These are phyloP conservation scores for Aphidoletes aphidimyza DNA, from an alignment of 2,888 invertebrate genomes.

Conservation along the genomic window DNA sequence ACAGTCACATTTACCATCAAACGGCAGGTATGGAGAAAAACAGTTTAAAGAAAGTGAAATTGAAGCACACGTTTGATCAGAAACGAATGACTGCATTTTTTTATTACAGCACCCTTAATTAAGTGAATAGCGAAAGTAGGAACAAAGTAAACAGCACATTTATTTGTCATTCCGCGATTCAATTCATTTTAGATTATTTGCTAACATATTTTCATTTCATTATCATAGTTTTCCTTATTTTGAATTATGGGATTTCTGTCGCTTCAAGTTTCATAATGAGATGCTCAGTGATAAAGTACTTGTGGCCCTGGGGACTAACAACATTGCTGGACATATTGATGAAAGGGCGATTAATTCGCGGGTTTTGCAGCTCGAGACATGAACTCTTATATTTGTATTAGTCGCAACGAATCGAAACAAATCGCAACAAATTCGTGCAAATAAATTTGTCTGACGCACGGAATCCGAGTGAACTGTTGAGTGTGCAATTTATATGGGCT, in stretches of 20 bases:
- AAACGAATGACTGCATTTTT: background rate
- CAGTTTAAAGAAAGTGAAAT: background rate
- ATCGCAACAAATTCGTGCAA: background rate
- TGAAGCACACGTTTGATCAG: background rate
- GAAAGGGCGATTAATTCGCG: background rate
- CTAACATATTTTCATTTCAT: too few relatives aligned
- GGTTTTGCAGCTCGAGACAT: background rate
- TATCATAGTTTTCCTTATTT: too few relatives aligned
- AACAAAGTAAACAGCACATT: background rate
- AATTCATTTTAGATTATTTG: too few relatives aligned
- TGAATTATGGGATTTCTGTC: too few relatives aligned
- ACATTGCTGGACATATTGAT: background rate
- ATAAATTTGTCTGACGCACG: background rate
- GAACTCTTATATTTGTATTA: background rate
- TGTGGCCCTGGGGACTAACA: too few relatives aligned
- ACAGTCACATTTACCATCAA: background rate
- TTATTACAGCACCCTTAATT: background rate
- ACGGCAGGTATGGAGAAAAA: background rate
- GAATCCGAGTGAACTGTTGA: background rate
- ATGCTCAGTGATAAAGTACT: too few relatives aligned
- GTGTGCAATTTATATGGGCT: constrained; percentile 5
- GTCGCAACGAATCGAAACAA: background rate
- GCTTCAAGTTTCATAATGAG: too few relatives aligned
- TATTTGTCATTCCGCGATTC: background rate
- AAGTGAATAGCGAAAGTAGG: background rate